Evolutionary conservation across 2,113 vertebrate species (phyloP).

Genomic region (Saguinus imperator): DNA sequence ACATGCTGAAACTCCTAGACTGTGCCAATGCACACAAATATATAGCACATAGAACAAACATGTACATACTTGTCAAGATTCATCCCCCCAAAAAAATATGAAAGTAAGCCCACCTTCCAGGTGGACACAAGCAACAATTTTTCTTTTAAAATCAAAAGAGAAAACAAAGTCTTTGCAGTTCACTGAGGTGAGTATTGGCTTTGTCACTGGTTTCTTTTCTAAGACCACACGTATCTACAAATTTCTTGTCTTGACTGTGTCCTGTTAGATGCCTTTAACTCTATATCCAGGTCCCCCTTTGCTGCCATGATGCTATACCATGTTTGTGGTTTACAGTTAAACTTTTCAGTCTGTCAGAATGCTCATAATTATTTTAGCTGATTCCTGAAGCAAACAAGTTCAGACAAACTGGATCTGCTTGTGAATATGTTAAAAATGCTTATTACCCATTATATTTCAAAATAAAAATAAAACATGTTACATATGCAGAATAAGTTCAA

Average conservation of each 20-base stretch:
- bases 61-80: accelerated
- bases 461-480: neutral
- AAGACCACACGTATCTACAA: neutral
- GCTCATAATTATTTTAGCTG: neutral
- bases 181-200: accelerated
- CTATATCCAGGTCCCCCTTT: neutral
- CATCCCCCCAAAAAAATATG: too few relatives aligned
- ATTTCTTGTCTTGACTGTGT: too few relatives aligned
- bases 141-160: neutral
- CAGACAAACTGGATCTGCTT: neutral
- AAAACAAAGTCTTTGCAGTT: neutral
- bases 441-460: neutral
- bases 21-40: accelerated
- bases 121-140: neutral
- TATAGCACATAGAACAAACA: accelerated
- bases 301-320: accelerated
- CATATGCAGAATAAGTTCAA: neutral
- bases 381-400: neutral
- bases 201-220: accelerated
- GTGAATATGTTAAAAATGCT: neutral
- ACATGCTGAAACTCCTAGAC: neutral
- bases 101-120: neutral
- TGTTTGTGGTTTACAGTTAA: too few relatives aligned
- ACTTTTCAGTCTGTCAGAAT: neutral
- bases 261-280: neutral